Evolutionary conservation across 2,113 vertebrate genomes (phyloP).

Genomic region (Chaetura pelagica): DNA sequence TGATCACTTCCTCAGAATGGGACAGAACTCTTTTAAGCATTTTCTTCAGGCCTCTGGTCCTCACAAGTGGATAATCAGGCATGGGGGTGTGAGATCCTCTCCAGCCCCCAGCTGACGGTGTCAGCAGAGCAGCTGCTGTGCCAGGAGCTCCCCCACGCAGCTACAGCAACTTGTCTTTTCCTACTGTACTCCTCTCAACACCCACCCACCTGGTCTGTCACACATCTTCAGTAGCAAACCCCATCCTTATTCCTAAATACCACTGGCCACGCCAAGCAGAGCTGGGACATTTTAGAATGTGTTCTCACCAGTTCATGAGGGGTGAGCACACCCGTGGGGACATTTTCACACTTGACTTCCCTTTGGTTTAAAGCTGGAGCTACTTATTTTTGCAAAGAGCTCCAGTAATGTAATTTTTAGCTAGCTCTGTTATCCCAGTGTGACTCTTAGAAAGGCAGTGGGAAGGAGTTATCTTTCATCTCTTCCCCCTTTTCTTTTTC

Average conservation of each 20-base stretch:
- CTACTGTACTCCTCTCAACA: background rate
- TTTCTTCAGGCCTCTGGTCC: background rate
- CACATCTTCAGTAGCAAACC: background rate
- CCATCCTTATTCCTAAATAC: background rate
- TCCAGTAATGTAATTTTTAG: background rate
- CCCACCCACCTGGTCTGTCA: background rate
- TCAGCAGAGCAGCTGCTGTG: background rate
- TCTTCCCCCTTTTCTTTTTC: background rate
- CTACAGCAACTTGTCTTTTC: background rate
- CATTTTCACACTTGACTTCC: background rate
- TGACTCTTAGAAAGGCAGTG: background rate
- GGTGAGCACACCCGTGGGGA: background rate
- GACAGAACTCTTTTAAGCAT: background rate
- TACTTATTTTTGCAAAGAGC: background rate
- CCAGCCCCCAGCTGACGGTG: background rate
- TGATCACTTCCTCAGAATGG: background rate
- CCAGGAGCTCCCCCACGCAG: background rate
- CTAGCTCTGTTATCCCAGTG: background rate
- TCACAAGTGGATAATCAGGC: background rate
- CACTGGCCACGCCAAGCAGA: background rate
- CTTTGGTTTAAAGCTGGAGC: background rate
- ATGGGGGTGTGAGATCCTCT: background rate
- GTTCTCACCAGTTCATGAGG: rapidly evolving
- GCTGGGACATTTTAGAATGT: rapidly evolving
- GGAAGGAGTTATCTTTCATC: background rate